phyloP scores from a whole-genome alignment of 1,140 invertebrate species.

The Apis laboriosa region DNA sequence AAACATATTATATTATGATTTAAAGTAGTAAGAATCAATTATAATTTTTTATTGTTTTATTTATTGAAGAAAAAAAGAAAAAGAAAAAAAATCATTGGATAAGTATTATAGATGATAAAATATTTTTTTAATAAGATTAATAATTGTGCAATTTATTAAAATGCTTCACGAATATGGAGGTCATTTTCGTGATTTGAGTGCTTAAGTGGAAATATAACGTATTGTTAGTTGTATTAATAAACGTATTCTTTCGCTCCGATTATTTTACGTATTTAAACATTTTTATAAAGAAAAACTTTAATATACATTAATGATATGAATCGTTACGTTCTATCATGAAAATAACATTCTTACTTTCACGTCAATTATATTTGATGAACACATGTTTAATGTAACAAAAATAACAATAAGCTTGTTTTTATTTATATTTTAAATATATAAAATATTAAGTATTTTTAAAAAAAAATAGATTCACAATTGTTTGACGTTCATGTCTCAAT shows the following conservation, averaged over 20 bases:
- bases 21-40: neutral
- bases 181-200: slow-evolving; percentile 2
- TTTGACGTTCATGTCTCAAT: too few species aligned
- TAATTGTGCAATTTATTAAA: neutral
- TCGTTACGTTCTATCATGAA: neutral
- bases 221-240: slow-evolving; percentile 8
- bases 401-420: too few species aligned
- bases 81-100: neutral
- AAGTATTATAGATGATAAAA: too few species aligned
- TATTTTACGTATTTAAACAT: slow-evolving; percentile 15
- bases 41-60: neutral
- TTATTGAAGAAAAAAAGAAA: neutral
- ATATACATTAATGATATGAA: neutral
- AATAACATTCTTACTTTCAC: neutral
- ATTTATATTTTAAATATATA: neutral
- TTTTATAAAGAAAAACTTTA: neutral
- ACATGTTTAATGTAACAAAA: neutral
- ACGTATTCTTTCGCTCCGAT: slow-evolving; percentile 35
- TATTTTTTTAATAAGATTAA: neutral
- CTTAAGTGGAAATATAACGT: slow-evolving; percentile 5
- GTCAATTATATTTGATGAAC: slow-evolving; percentile 1
- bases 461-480: too few species aligned
- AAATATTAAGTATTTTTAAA: neutral
- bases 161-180: slow-evolving; percentile 26
- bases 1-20: too few species aligned